phyloP scores from a whole-genome alignment of 2,797 vertebrate genomes.

The Parotocinclus haroldoi region DNA sequence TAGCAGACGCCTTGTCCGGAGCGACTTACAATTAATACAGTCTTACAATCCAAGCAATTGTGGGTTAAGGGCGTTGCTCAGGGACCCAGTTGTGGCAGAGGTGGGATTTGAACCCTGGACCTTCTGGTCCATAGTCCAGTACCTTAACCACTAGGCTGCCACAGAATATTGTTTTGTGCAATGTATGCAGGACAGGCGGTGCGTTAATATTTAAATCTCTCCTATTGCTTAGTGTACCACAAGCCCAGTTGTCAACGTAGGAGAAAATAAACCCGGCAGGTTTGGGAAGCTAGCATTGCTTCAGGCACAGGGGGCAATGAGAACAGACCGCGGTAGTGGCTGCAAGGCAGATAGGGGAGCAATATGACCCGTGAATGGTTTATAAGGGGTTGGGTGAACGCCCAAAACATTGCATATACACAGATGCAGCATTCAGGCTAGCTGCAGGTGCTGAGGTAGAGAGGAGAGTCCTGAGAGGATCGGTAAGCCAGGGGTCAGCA shows the following conservation, averaged over 20 bases:
- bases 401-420: neutral
- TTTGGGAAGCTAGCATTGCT: neutral
- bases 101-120: too few relatives aligned
- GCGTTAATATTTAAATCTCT: constrained; percentile 28
- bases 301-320: too few relatives aligned
- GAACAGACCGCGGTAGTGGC: neutral
- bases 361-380: neutral
- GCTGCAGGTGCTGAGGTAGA: constrained; percentile 33
- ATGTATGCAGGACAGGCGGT: neutral
- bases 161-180: neutral
- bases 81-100: too few relatives aligned
- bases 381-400: neutral
- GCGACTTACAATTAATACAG: too few relatives aligned
- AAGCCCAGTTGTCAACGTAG: neutral
- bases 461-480: constrained; percentile 70
- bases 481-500: constrained; percentile 57
- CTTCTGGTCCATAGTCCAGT: too few relatives aligned
- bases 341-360: neutral
- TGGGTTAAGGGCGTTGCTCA: too few relatives aligned
- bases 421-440: neutral
- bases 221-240: constrained; percentile 7
- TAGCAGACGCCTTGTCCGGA: too few relatives aligned
- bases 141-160: too few relatives aligned
- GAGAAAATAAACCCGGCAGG: constrained; percentile 2
- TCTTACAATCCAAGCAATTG: too few relatives aligned